Base-by-base conservation (phyloP, 2,888 invertebrate species). In the Heliothis peltigera region DNA sequence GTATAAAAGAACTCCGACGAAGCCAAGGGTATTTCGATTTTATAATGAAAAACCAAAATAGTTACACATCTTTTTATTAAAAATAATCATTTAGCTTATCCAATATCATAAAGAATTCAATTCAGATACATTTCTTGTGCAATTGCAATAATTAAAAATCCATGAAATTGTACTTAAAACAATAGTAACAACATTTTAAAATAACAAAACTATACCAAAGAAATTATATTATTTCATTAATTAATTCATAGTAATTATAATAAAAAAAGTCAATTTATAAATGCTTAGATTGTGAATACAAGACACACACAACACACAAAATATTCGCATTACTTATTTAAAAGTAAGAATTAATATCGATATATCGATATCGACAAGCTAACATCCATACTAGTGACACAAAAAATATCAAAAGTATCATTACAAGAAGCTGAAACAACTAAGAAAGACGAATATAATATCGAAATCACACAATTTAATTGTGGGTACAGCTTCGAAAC, bases 41-140 rank as follows among this genome's bases (percentile, higher is more conserved):
- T 5, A 2, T 42, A 64, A 54, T 58, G 18, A 62, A 64, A 18
- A 25, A 46, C 17, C 0, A 2, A 22, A 4, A 51, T 49, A 28
- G 46, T 70, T 79, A 69, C 79, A 77, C 77, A 79, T 59, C 74
- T 67, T 79, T 76, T 70, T 77, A 77, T 61, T 79, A 65, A 71
- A 77, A 79, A 79, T 79, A 76, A 79, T 69, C 56, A 75, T 67
- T 75, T 53, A 59, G 64, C 61, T 71, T 71, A 77, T 62, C 52
- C 42, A 59, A 68, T 59, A 64, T 62, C 56, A 62, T 59, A 64
- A 65, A 44, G 6, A 72, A 75, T 59, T 53, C 43, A 53, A 72
- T 51, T 61, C 52, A 64, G 54, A 64, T 63, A 62, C 62, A 63
- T 65, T 62, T 60, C 58, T 74, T 64, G 75, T 77, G 77, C 77